These are phyloP conservation scores for Enteromius viviparus DNA, from an alignment of 2,797 vertebrate species.

Conservation along the genomic window DNA sequence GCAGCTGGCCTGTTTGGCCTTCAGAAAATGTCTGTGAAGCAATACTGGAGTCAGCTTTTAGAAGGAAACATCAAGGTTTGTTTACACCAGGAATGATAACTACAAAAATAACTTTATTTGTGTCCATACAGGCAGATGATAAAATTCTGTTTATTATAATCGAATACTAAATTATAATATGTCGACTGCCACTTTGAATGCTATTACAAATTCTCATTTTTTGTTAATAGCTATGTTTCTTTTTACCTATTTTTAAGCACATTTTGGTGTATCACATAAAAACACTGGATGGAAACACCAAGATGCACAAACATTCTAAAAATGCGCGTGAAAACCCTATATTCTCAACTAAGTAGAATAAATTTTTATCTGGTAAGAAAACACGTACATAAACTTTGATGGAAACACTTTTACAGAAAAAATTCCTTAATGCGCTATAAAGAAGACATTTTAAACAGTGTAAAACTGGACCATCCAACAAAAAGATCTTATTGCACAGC, in stretches of 20 bases:
- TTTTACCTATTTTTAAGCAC: neutral
- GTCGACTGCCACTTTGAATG: neutral
- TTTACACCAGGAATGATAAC: neutral
- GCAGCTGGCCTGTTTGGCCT: conserved; percentile 57
- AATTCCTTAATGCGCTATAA: too few species aligned
- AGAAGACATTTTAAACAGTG: too few species aligned
- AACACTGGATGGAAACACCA: too few species aligned
- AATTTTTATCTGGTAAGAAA: too few species aligned
- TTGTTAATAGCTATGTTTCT: neutral
- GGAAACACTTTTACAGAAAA: too few species aligned
- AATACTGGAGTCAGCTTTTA: conserved; percentile 2
- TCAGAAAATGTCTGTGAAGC: conserved; percentile 33
- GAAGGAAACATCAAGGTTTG: neutral
- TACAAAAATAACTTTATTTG: neutral
- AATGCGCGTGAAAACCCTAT: too few species aligned
- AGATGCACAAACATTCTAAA: neutral
- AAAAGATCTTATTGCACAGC: neutral
- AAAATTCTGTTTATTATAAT: neutral
- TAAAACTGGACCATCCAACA: too few species aligned
- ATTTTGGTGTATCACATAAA: neutral
- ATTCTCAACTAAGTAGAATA: too few species aligned
- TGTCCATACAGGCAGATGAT: neutral
- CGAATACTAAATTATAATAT: neutral
- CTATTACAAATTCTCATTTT: neutral
- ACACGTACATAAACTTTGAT: neutral